Evolutionary conservation across 2,113 vertebrate genomes (phyloP).

Genomic region (Ammodytes dubius): DNA sequence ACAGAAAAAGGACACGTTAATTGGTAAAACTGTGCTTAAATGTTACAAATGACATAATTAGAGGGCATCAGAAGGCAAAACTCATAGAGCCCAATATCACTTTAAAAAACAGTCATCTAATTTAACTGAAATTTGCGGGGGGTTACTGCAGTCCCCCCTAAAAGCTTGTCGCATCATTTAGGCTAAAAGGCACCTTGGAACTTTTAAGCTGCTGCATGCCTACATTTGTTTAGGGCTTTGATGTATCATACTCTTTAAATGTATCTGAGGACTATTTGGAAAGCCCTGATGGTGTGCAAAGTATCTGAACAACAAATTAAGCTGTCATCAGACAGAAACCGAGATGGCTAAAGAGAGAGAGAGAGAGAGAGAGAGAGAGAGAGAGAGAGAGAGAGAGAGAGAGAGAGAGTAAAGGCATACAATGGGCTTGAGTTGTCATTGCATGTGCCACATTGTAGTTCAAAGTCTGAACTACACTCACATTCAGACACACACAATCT

Average conservation of each 20-base stretch:
- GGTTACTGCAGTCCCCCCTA: not conserved
- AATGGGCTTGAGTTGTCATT: conserved; percentile 37
- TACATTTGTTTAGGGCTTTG: conserved; percentile 31
- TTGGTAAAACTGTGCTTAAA: conserved; percentile 47
- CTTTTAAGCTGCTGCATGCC: conserved; percentile 25
- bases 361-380: not conserved
- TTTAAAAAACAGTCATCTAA: conserved; percentile 22
- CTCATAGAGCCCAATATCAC: conserved; percentile 13
- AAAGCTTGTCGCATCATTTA: conserved; percentile 28
- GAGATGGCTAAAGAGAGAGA: not conserved
- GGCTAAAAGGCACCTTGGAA: conserved; percentile 42
- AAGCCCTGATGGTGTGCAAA: conserved; percentile 28
- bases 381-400: not conserved
- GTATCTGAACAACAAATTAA: conserved; percentile 41
- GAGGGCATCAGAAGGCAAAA: conserved; percentile 1
- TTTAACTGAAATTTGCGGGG: not conserved
- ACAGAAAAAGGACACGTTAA: conserved; percentile 47
- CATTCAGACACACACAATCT: conserved; percentile 3
- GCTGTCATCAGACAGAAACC: conserved; percentile 19
- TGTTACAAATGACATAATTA: conserved; percentile 52
- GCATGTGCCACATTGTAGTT: not conserved
- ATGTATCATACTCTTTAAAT: conserved; percentile 51
- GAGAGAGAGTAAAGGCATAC: conserved; percentile 4
- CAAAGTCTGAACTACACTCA: conserved; percentile 24
- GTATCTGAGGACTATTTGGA: conserved; percentile 38